Evolutionary conservation across 2,888 invertebrate genomes (phyloP).

Genomic region (Proisotoma minuta): DNA sequence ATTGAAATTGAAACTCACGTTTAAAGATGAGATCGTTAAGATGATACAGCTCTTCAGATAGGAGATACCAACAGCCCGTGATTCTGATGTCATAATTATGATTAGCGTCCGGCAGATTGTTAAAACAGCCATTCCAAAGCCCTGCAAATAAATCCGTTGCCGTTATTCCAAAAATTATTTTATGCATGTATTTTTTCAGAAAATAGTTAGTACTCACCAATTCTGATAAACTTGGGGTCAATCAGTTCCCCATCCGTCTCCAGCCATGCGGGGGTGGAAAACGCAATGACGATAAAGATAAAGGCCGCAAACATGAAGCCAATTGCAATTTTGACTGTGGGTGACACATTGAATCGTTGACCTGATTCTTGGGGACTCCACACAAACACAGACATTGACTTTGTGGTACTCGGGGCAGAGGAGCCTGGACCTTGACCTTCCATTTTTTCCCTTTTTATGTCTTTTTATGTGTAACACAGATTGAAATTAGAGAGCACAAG

Average conservation of each 20-base stretch:
- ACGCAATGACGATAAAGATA: constrained; percentile 70
- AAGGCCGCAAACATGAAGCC: constrained; percentile 57
- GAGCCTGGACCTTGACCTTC: constrained; percentile 26
- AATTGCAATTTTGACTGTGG: constrained; percentile 33
- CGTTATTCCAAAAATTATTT: not conserved
- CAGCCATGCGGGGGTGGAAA: constrained; percentile 83
- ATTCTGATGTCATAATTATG: constrained; percentile 73
- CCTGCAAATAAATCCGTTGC: constrained; percentile 56
- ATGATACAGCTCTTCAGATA: constrained; percentile 93
- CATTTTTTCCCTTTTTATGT: constrained; percentile 2
- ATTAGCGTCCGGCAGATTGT: constrained; percentile 78
- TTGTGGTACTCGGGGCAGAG: constrained; percentile 33
- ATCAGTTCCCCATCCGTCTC: constrained; percentile 71
- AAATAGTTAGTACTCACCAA: constrained; percentile 63
- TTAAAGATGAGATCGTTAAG: constrained; percentile 84
- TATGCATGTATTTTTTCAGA: not conserved
- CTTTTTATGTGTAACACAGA: not conserved
- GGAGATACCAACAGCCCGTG: constrained; percentile 92
- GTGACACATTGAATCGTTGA: constrained; percentile 18
- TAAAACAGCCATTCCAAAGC: constrained; percentile 91
- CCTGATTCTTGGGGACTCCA: constrained; percentile 41
- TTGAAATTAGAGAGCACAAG: not conserved
- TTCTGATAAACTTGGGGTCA: constrained; percentile 72
- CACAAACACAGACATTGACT: constrained; percentile 46
- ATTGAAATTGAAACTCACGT: constrained; percentile 53